phyloP scores from a whole-genome alignment of 2,888 invertebrate species.

The Cantharis flavilabris region DNA sequence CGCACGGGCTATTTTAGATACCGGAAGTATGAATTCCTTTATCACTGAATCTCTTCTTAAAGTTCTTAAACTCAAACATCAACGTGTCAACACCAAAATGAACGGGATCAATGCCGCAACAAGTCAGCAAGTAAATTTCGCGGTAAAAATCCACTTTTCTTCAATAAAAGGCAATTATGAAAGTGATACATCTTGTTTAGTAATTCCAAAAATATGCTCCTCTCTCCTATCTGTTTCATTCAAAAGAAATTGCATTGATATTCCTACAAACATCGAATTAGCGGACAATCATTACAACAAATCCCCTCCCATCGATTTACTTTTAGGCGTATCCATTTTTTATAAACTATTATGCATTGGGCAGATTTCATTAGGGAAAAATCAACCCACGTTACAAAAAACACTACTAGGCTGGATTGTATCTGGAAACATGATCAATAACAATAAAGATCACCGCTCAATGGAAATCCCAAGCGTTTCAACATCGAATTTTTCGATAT shows the following conservation, averaged over 20 bases:
- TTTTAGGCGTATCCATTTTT: conserved; percentile 8
- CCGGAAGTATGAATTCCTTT: neutral
- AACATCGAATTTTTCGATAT: too few species aligned
- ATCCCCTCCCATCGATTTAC: conserved; percentile 1
- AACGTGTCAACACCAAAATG: neutral
- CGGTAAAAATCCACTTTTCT: neutral
- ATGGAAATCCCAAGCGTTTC: too few species aligned
- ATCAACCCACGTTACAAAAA: conserved; percentile 5
- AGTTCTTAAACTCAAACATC: neutral
- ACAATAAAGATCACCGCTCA: too few species aligned
- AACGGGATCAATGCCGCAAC: neutral
- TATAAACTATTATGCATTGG: conserved; percentile 4
- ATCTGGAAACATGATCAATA: too few species aligned
- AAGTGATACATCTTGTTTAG: neutral
- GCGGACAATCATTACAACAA: too few species aligned
- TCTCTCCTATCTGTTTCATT: neutral
- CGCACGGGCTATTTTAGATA: conserved; percentile 5
- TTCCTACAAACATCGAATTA: neutral
- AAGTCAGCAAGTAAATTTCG: neutral
- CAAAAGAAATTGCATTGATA: neutral
- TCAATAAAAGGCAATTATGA: neutral
- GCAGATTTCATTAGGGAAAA: neutral
- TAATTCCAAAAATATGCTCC: conserved; percentile 3
- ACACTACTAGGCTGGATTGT: conserved; percentile 12
- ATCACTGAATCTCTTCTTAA: neutral